These are phyloP conservation scores for Mormyrus lacerda DNA, from an alignment of 2,113 vertebrate species.

Conservation along the genomic window DNA sequence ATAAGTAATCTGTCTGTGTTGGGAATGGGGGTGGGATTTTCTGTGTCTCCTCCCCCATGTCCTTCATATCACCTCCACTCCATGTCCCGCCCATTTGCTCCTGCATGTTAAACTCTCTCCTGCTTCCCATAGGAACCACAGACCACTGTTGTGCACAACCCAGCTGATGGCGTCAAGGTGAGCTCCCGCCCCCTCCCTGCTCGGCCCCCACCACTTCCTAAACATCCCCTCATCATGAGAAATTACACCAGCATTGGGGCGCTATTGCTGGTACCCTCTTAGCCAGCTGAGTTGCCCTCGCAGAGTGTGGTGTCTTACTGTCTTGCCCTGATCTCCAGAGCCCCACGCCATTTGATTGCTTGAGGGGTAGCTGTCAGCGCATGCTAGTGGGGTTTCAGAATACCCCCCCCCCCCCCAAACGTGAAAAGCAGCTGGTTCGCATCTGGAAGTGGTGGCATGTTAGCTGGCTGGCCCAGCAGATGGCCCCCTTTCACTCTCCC, in stretches of 20 bases:
- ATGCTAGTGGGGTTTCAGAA: neutral
- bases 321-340: neutral
- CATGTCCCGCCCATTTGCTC: conserved; percentile 33
- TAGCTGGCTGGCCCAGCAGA: neutral
- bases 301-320: neutral
- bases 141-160: conserved; percentile 97
- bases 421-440: conserved; percentile 54
- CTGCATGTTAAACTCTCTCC: conserved; percentile 70
- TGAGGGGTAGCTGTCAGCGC: neutral
- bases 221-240: neutral
- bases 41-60: neutral
- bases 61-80: neutral
- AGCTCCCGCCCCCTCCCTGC: conserved; percentile 43
- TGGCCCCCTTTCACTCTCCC: neutral
- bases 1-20: neutral
- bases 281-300: neutral
- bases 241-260: neutral
- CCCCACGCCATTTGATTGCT: neutral
- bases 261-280: conserved; percentile 14
- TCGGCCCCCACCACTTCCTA: neutral
- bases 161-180: conserved; percentile 97
- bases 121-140: conserved; percentile 92
- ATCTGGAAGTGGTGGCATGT: conserved; percentile 37
- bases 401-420: conserved; percentile 20
- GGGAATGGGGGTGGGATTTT: neutral